These are phyloP conservation scores for Drosophila grimshawi DNA, from an alignment of 1,140 invertebrate species.

Conservation along the genomic window DNA sequence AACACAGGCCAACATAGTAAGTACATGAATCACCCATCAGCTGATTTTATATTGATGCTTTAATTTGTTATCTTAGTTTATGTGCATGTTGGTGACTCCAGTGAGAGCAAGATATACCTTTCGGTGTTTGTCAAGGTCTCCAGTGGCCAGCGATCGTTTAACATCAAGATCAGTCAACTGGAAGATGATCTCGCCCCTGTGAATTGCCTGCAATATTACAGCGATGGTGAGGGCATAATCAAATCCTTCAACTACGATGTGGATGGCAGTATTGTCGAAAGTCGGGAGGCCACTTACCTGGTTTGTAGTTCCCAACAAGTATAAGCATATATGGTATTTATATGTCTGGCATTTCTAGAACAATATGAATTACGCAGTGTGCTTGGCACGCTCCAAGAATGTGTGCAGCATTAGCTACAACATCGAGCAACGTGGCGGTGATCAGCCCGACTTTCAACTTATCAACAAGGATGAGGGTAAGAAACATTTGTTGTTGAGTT, in stretches of 20 bases:
- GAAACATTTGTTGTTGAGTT: neutral
- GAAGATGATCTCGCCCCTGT: slow-evolving; percentile 84
- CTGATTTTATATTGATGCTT: neutral
- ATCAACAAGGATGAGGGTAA: slow-evolving; percentile 87
- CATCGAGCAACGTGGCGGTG: slow-evolving; percentile 85
- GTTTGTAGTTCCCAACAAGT: slow-evolving; percentile 75
- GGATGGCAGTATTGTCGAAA: slow-evolving; percentile 85
- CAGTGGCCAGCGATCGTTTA: slow-evolving; percentile 86
- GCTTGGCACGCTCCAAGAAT: slow-evolving; percentile 87
- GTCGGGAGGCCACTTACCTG: slow-evolving; percentile 86
- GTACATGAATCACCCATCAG: slow-evolving; percentile 30
- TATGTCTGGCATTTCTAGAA: slow-evolving; percentile 86
- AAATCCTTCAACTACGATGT: slow-evolving; percentile 90
- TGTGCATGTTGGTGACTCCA: slow-evolving; percentile 87
- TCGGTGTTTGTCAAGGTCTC: slow-evolving; percentile 87
- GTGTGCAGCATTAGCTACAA: slow-evolving; percentile 89
- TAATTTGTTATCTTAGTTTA: slow-evolving; percentile 86
- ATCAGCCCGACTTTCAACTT: slow-evolving; percentile 87
- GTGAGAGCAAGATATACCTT: slow-evolving; percentile 87
- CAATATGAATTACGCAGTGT: slow-evolving; percentile 92
- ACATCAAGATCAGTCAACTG: slow-evolving; percentile 88
- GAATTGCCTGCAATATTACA: slow-evolving; percentile 90
- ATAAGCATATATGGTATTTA: neutral
- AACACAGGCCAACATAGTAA: slow-evolving; percentile 91
- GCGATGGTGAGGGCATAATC: slow-evolving; percentile 86